Evolutionary conservation across 2,888 invertebrate genomes (phyloP).

Genomic region (Cryptus armator): DNA sequence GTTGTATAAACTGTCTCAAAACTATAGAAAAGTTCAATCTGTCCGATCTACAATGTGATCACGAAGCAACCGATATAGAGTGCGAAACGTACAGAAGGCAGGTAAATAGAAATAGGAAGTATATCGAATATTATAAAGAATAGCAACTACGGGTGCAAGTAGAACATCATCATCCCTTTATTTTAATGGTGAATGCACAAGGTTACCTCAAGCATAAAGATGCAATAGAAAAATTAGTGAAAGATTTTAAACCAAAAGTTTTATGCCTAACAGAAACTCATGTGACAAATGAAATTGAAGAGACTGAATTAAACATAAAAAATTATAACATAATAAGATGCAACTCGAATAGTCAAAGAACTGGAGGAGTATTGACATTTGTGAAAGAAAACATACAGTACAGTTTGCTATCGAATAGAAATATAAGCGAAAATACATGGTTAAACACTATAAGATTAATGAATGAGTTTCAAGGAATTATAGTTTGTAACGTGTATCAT

Average conservation of each 20-base stretch:
- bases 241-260: conserved; percentile 31
- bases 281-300: conserved; percentile 41
- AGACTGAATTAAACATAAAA: conserved; percentile 35
- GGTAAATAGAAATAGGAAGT: conserved; percentile 34
- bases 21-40: conserved; percentile 45
- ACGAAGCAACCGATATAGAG: conserved; percentile 35
- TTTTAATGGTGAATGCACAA: conserved; percentile 47
- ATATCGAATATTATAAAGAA: conserved; percentile 41
- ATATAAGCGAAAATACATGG: conserved; percentile 24
- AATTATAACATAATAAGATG: conserved; percentile 42
- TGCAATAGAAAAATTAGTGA: conserved; percentile 37
- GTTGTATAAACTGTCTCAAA: conserved; percentile 60
- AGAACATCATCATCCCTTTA: background rate
- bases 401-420: background rate
- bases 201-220: conserved; percentile 62
- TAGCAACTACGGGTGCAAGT: conserved; percentile 47
- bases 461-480: background rate
- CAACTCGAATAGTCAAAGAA: conserved; percentile 34
- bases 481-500: conserved; percentile 3
- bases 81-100: conserved; percentile 42
- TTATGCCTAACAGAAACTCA: conserved; percentile 50
- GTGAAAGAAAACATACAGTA: conserved; percentile 16
- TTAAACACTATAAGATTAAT: conserved; percentile 32
- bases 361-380: conserved; percentile 49
- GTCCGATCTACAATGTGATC: conserved; percentile 23